These are phyloP conservation scores for Otus sunia DNA, from an alignment of 2,113 vertebrate genomes.

Conservation along the genomic window DNA sequence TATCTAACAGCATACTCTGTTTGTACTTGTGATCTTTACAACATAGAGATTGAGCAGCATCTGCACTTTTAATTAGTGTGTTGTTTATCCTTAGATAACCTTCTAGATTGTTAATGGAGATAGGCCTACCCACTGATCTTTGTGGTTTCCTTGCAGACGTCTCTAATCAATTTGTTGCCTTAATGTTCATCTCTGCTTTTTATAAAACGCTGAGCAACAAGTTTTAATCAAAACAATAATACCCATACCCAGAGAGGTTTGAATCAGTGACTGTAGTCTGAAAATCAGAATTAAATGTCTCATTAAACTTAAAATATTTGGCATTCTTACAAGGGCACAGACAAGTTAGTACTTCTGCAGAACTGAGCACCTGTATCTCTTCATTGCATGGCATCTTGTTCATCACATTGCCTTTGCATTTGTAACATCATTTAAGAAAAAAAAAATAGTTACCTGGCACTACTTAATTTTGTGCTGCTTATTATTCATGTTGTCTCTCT, in stretches of 20 bases:
- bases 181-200: constrained; percentile 2
- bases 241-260: not conserved
- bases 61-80: constrained; percentile 29
- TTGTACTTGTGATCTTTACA: not conserved
- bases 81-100: constrained; percentile 55
- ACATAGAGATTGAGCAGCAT: not conserved
- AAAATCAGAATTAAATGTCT: not conserved
- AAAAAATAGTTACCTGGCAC: not conserved
- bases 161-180: constrained; percentile 40
- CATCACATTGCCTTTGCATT: not conserved
- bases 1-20: not conserved
- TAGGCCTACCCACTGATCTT: not conserved
- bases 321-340: not conserved
- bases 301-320: not conserved
- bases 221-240: constrained; percentile 5
- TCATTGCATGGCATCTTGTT: not conserved
- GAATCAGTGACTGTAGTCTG: not conserved
- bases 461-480: not conserved
- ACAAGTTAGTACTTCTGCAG: not conserved
- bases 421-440: not conserved
- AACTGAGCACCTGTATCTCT: not conserved
- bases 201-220: not conserved
- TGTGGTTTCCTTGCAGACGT: constrained; percentile 25
- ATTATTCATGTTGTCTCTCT: not conserved
- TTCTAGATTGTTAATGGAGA: constrained; percentile 48